A percentile compares a stretch with the other conserved stretches of the same genome.
Conservation (phyloP, 23 tunicate genomes). For the Pegea sp. region DNA sequence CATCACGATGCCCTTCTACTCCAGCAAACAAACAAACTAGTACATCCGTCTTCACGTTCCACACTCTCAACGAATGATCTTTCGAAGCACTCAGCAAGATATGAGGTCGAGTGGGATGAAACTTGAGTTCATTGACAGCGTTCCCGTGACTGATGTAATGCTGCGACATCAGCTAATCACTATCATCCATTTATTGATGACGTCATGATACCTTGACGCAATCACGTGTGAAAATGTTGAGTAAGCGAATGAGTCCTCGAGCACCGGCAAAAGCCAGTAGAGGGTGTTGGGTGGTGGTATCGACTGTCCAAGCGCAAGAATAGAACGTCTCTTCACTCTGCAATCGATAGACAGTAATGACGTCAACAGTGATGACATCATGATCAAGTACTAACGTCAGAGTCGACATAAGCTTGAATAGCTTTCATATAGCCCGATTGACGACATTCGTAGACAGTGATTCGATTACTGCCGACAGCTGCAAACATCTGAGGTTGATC, state of each 20-base stretch:
- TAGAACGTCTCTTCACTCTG: conserved; percentile 31
- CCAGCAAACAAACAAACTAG: conserved; percentile 80
- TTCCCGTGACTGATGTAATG: conserved; percentile 91
- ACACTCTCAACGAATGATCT: conserved; percentile 80
- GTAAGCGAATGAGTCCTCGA: conserved; percentile 54
- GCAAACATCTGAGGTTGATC: conserved; percentile 66
- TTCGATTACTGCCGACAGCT: conserved; percentile 76
- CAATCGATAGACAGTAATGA: not conserved
- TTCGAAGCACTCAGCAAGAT: conserved; percentile 80
- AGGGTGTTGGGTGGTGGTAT: conserved; percentile 48
- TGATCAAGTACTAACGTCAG: conserved; percentile 16
- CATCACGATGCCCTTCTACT: conserved; percentile 94
- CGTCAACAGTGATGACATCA: conserved; percentile 19
- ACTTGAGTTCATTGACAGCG: conserved; percentile 83
- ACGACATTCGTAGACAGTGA: conserved; percentile 88
- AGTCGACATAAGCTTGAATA: conserved; percentile 68
- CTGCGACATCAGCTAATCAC: too few relatives aligned
- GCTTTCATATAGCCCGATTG: conserved; percentile 77
- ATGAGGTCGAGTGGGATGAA: conserved; percentile 62
- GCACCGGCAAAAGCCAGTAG: conserved; percentile 74
- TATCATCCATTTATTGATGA: not conserved
- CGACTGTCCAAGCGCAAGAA: conserved; percentile 89
- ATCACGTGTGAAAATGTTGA: conserved; percentile 54
- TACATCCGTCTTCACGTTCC: conserved; percentile 86
- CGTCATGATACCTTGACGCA: conserved; percentile 31